These are phyloP conservation scores for Homarus americanus DNA, from an alignment of 1,140 invertebrate species.

Conservation along the genomic window DNA sequence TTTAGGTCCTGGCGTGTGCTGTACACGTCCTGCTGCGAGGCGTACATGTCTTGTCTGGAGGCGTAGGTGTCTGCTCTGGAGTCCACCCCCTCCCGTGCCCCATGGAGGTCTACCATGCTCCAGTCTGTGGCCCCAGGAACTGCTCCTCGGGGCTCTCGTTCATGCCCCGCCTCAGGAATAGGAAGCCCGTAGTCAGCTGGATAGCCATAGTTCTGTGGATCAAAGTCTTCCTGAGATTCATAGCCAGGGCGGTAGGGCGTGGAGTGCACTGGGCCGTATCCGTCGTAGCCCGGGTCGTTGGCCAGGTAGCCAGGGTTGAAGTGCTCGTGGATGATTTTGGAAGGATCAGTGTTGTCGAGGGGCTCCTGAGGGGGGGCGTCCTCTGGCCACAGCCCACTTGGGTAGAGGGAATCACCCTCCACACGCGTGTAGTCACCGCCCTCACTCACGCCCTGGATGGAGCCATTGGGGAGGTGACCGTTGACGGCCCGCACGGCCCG, in stretches of 20 bases:
- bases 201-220: slow-evolving; percentile 79
- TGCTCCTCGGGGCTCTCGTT: neutral
- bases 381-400: slow-evolving; percentile 84
- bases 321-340: slow-evolving; percentile 69
- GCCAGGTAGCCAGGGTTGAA: slow-evolving; percentile 73
- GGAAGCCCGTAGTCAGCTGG: slow-evolving; percentile 89
- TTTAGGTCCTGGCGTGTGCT: slow-evolving; percentile 25
- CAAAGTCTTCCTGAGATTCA: slow-evolving; percentile 76
- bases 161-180: slow-evolving; percentile 78
- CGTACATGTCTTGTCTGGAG: slow-evolving; percentile 51
- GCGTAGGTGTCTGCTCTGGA: slow-evolving; percentile 36
- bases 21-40: slow-evolving; percentile 27
- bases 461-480: slow-evolving; percentile 61
- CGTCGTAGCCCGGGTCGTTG: slow-evolving; percentile 55
- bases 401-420: slow-evolving; percentile 83
- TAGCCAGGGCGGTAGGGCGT: slow-evolving; percentile 57
- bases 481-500: slow-evolving; percentile 80
- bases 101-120: slow-evolving; percentile 37
- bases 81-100: slow-evolving; percentile 38
- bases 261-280: slow-evolving; percentile 71
- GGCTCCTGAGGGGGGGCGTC: slow-evolving; percentile 75
- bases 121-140: slow-evolving; percentile 32
- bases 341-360: neutral
- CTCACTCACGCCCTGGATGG: slow-evolving; percentile 40
- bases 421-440: slow-evolving; percentile 85